Evolutionary conservation across 2,888 invertebrate species (phyloP).

Genomic region (Uloborus plumipes): DNA sequence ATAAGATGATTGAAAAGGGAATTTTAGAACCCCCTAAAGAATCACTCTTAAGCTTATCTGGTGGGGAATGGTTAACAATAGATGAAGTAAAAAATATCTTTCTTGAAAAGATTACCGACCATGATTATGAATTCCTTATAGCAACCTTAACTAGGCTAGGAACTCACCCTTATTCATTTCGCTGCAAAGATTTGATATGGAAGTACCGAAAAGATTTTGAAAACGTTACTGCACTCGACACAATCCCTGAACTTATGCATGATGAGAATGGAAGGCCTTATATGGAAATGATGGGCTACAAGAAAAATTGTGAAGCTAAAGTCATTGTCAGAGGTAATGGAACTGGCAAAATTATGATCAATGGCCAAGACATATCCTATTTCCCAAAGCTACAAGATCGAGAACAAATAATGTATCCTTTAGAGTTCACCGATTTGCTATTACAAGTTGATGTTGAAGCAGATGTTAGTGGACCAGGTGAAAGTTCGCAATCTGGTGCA

Average conservation of each 20-base stretch:
- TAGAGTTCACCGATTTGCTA: conserved; percentile 83
- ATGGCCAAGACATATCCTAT: conserved; percentile 82
- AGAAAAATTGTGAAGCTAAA: conserved; percentile 75
- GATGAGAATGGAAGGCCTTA: conserved; percentile 70
- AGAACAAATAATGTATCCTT: conserved; percentile 80
- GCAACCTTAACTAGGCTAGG: conserved; percentile 80
- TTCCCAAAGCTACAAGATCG: conserved; percentile 83
- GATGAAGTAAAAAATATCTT: conserved; percentile 78
- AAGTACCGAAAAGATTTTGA: conserved; percentile 76
- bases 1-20: conserved; percentile 78
- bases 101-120: conserved; percentile 77
- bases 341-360: conserved; percentile 85
- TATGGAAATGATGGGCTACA: conserved; percentile 68
- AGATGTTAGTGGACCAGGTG: conserved; percentile 77
- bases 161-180: conserved; percentile 81
- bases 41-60: conserved; percentile 73
- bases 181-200: conserved; percentile 81
- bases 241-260: conserved; percentile 67
- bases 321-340: conserved; percentile 88
- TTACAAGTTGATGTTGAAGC: conserved; percentile 87
- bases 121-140: conserved; percentile 79
- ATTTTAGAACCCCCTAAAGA: conserved; percentile 76
- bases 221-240: conserved; percentile 14
- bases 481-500: conserved; percentile 88
- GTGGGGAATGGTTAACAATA: conserved; percentile 78